Base-by-base conservation (phyloP, 2,888 invertebrate genomes). In the Drosophila quinaria region DNA sequence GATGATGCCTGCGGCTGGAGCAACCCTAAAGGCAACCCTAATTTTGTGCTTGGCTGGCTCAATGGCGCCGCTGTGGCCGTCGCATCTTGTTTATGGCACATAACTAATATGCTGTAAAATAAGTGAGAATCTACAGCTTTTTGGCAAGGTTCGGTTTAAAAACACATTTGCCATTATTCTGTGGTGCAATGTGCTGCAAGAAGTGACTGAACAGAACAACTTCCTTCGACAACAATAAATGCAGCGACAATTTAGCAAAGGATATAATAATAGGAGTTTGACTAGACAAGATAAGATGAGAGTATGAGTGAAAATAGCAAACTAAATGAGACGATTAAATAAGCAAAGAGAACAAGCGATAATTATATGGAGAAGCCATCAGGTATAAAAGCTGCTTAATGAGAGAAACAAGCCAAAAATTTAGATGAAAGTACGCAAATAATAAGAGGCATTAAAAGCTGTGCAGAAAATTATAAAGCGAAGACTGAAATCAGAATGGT, bases 71-170 rank as follows among this genome's bases (percentile, higher is more conserved):
- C 78, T 61, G 25, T 68, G 89, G 60, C 74, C 73, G 75, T 51
- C 89, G 76, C 87, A 80, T 70, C 89, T 89, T 87, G 87, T 85
- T 85, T 89, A 87, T 89, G 89, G 81, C 85, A 80, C 78, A 89
- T 85, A 87, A 87, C 87, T 85, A 87, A 87, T 85, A 89, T 85
- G 87, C 89, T 70, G 79, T 73, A 84, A 87, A 89, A 74, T 87
- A 79, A 87, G 87, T 87, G 87, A 70, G 81, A 80, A 83, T 66
- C 78, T 70, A 52, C 44, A 47, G 56, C 39, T 62, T 56, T 54
- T 70, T 80, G 74, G 64, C 83, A 77, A 70, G 65, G 55, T 66
- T 78, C 67, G 71, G 65, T 73, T 85, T 87, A 85, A 85, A 85
- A 85, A 80, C 87, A 80, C 84, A 89, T 85, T 87, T 85, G 69